Evolutionary conservation across 2,797 vertebrate species (phyloP).

Genomic region (Phoxinus dragarum): DNA sequence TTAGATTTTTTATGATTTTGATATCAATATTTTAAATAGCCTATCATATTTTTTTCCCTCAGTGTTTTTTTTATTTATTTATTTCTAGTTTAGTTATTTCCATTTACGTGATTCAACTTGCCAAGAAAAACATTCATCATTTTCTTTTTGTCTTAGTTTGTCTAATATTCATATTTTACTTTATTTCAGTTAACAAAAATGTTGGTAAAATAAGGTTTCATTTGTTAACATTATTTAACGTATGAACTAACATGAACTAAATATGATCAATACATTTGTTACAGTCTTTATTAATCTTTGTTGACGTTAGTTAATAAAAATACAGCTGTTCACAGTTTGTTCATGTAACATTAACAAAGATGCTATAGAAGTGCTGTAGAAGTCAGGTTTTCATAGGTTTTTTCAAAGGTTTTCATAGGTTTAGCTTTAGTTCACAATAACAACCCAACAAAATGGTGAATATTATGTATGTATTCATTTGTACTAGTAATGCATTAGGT

Average conservation of each 20-base stretch:
- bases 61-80: neutral
- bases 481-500: neutral
- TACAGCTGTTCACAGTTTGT: neutral
- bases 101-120: neutral
- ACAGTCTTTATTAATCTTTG: neutral
- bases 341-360: neutral
- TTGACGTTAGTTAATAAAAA: too few relatives aligned
- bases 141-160: neutral
- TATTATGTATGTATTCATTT: neutral
- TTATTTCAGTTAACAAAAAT: neutral
- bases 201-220: neutral
- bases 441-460: neutral
- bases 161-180: neutral
- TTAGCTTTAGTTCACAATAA: neutral
- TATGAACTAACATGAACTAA: neutral
- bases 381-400: neutral
- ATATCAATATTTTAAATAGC: neutral
- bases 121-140: neutral
- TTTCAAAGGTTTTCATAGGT: neutral
- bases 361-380: neutral
- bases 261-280: neutral
- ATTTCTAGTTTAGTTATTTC: neutral
- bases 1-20: neutral
- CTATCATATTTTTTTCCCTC: neutral
- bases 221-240: neutral